A percentile compares a stretch with the other conserved stretches of the same genome.
Conservation (phyloP, 2,113 vertebrate genomes). For the Dolichotis patagonum region DNA sequence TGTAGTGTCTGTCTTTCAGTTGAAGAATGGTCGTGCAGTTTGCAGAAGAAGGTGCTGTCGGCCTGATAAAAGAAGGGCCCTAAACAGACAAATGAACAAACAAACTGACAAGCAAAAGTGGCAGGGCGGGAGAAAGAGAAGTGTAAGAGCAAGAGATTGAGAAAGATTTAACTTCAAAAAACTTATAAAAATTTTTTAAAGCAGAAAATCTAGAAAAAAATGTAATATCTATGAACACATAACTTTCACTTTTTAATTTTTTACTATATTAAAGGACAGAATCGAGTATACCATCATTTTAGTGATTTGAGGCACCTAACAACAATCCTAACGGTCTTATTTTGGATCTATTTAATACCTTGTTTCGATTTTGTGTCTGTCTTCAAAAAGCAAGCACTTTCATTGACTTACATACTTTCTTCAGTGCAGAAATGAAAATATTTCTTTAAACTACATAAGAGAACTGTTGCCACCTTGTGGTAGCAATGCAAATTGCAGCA, state of each 20-base stretch:
- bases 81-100: background rate
- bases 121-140: background rate
- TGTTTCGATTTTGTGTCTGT: background rate
- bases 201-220: background rate
- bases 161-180: background rate
- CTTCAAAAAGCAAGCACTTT: background rate
- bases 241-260: background rate
- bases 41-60: background rate
- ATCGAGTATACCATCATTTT: background rate
- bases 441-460: background rate
- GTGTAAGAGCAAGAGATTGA: background rate
- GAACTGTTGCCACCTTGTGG: conserved; percentile 66
- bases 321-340: background rate
- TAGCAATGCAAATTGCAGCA: background rate
- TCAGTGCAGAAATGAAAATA: background rate
- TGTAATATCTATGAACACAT: background rate
- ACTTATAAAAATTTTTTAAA: conserved; percentile 23
- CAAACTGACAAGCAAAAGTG: background rate
- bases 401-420: background rate
- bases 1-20: background rate
- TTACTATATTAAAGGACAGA: background rate
- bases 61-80: rapidly evolving
- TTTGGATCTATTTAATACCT: background rate
- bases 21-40: background rate
- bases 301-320: background rate